Conservation (phyloP, 2,113 vertebrate genomes). For the Sitta europaea region DNA sequence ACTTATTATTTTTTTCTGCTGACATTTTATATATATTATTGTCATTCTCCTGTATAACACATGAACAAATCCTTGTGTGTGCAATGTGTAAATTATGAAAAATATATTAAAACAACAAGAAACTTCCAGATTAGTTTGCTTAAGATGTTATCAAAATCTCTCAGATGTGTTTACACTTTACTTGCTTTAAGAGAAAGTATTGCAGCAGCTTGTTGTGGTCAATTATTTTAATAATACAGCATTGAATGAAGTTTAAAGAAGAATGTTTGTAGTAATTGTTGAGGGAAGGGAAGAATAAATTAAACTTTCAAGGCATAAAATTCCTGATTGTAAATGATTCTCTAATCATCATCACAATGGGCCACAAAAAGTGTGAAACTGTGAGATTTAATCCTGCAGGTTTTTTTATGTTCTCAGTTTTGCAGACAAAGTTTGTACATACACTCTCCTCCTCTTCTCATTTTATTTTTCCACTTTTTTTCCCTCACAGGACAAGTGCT, state of each 20-base stretch:
- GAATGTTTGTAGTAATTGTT: neutral
- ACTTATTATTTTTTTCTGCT: neutral
- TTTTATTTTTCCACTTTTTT: neutral
- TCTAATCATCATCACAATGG: neutral
- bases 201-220: neutral
- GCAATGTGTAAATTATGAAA: neutral
- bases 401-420: neutral
- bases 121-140: neutral
- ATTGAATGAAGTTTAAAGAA: neutral
- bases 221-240: neutral
- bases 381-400: neutral
- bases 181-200: neutral
- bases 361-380: neutral
- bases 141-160: neutral
- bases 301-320: neutral
- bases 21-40: neutral
- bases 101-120: neutral
- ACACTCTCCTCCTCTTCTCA: neutral
- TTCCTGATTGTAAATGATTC: neutral
- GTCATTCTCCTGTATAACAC: neutral
- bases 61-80: neutral
- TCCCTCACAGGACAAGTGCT: conserved; percentile 75
- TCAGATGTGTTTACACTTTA: neutral
- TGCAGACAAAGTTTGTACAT: neutral
- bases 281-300: neutral